Conservation (phyloP, 2,888 invertebrate genomes). For the Tenthredo amoena region DNA sequence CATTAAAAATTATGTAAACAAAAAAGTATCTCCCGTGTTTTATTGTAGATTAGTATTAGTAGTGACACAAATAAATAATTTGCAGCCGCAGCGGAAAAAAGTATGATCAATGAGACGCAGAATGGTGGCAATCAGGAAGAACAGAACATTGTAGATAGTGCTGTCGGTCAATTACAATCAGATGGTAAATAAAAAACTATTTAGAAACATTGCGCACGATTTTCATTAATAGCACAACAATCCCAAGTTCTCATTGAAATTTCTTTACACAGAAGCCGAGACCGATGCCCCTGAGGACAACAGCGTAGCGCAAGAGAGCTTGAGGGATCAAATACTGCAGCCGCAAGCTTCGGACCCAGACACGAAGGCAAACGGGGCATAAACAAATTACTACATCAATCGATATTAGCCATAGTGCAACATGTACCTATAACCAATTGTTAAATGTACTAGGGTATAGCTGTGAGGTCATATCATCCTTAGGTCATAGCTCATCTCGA, state of each 20-base stretch:
- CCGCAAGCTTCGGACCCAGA: background rate
- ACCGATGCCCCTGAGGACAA: background rate
- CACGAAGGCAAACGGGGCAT: background rate
- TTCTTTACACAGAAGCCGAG: background rate
- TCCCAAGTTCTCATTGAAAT: background rate
- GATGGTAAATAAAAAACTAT: slow-evolving; percentile 3
- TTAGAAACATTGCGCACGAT: background rate
- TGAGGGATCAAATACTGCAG: background rate
- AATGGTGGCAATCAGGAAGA: slow-evolving; percentile 38
- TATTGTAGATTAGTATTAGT: slow-evolving; percentile 5
- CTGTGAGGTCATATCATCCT: background rate
- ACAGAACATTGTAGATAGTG: slow-evolving; percentile 1
- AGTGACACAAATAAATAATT: background rate
- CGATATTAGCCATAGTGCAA: slow-evolving; percentile 20
- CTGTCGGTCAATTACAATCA: background rate
- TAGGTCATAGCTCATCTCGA: background rate
- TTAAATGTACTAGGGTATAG: background rate
- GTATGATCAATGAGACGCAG: slow-evolving; percentile 7
- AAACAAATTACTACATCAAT: background rate
- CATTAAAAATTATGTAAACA: background rate
- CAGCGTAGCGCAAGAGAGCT: background rate
- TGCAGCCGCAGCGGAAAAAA: background rate
- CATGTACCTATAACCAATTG: background rate
- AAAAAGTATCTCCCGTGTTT: background rate
- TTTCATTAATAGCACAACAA: background rate